Evolutionary conservation across 2,888 invertebrate species (phyloP).

Genomic region (Salpingus planirostris): DNA sequence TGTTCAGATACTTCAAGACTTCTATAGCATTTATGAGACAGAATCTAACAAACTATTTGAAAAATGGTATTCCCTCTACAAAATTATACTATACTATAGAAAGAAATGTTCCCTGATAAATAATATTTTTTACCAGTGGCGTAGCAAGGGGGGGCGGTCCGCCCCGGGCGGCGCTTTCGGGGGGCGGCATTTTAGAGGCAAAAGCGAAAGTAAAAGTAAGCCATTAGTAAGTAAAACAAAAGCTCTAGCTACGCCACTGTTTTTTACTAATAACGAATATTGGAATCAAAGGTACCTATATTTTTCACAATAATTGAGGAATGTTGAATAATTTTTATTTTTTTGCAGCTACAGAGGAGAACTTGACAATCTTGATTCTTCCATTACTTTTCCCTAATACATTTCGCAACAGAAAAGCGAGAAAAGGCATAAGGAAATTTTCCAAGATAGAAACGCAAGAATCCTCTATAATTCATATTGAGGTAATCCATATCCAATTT

Average conservation of each 20-base stretch:
- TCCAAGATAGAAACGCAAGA: conserved; percentile 1
- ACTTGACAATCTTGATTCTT: neutral
- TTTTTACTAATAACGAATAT: neutral
- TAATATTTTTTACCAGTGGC: too few relatives aligned
- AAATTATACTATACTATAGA: neutral
- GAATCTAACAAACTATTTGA: neutral
- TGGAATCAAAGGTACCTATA: neutral
- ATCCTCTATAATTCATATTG: neutral
- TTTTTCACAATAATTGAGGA: neutral
- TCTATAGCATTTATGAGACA: neutral
- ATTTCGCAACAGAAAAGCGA: neutral
- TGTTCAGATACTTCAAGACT: neutral
- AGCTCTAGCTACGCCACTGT: neutral
- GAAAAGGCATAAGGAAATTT: neutral
- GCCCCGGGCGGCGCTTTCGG: too few relatives aligned
- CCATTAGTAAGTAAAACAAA: too few relatives aligned
- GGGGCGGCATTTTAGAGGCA: too few relatives aligned
- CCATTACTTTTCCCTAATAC: neutral
- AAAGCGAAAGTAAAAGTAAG: too few relatives aligned
- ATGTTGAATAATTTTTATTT: too few relatives aligned
- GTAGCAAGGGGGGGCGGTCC: too few relatives aligned
- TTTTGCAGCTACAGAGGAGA: neutral
- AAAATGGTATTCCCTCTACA: neutral
- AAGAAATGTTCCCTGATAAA: too few relatives aligned
- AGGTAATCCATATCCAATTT: too few relatives aligned